Evolutionary conservation across 2,113 vertebrate genomes (phyloP).

Genomic region (Setophaga kirtlandii): DNA sequence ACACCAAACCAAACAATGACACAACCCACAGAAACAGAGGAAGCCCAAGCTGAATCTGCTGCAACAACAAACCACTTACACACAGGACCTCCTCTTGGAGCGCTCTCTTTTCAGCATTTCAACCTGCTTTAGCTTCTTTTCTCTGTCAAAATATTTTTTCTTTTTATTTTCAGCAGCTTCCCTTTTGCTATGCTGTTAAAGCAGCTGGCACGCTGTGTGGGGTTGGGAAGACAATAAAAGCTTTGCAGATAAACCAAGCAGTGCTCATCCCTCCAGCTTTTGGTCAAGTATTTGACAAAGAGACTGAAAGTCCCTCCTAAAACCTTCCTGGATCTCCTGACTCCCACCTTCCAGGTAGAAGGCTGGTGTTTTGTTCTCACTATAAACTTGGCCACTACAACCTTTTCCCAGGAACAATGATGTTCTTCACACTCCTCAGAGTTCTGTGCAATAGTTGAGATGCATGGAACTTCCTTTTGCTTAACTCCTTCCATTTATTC

Average conservation of each 20-base stretch:
- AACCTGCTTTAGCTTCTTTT: neutral
- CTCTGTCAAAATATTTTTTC: neutral
- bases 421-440: neutral
- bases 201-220: fast-evolving
- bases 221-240: neutral
- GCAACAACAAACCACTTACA: neutral
- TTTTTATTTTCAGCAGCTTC: neutral
- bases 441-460: neutral
- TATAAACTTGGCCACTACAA: neutral
- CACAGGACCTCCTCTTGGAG: neutral
- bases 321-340: neutral
- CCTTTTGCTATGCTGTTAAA: neutral
- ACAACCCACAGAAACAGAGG: constrained; percentile 22
- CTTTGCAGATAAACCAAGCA: neutral
- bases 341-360: neutral
- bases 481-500: neutral
- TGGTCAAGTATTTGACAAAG: neutral
- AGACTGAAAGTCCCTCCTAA: neutral
- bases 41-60: constrained; percentile 25
- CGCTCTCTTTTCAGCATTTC: neutral
- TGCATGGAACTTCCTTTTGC: neutral
- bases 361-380: neutral
- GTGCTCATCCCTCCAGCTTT: neutral
- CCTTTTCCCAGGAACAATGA: neutral
- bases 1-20: constrained; percentile 54